Evolutionary conservation across 64 coral and sea anemone genomes (phyloP), one percentile per base, ranked within the genome.

Genomic region (Anthopleura sola): DNA sequence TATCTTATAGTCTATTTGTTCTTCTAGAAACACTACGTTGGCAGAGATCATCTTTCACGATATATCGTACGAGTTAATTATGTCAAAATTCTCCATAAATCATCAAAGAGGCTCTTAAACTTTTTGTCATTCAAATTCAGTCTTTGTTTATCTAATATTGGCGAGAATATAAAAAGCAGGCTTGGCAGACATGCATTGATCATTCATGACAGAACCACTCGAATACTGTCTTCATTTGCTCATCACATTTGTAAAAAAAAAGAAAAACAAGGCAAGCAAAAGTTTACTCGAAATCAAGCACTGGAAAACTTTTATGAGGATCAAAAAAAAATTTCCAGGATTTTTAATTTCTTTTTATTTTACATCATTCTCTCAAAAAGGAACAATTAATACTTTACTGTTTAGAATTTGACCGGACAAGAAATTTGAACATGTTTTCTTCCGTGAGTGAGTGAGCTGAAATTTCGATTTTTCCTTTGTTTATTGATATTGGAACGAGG

Each of bases 81-180:
- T 71, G 66, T 71, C 66, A 29, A 31, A 71, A 34, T 71, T 71
- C 66, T 71, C 11, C 28, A 34, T 34, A 71, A 71, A 71, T 71
- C 29, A 71, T 29, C 28, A 32, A 32, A 71, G 44, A 48, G 76
- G 37, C 44, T 48, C 76, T 79, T 48, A 44, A n/a, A 48, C 7
- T 47, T 48, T 44, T 79, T 79, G 38, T 79, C 44, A 79, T 79
- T 79, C 76, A 79, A 79, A 79, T 79, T 79, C 13, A 4, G 8
- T 5, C 14, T 26, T 79, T 79, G 76, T 79, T 79, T 79, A 46
- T 79, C 47, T 47, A 48, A 29, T 15, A 71, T 2, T 16, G 8
- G 13, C 40, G 29, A 71, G 66, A 71, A 34, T 71, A 62, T 34
- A 71, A 71, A 13, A 71, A 71, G 6, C 66, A 13, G 29, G 29